phyloP scores from a whole-genome alignment of 2,113 vertebrate species.

The Elachura formosa region DNA sequence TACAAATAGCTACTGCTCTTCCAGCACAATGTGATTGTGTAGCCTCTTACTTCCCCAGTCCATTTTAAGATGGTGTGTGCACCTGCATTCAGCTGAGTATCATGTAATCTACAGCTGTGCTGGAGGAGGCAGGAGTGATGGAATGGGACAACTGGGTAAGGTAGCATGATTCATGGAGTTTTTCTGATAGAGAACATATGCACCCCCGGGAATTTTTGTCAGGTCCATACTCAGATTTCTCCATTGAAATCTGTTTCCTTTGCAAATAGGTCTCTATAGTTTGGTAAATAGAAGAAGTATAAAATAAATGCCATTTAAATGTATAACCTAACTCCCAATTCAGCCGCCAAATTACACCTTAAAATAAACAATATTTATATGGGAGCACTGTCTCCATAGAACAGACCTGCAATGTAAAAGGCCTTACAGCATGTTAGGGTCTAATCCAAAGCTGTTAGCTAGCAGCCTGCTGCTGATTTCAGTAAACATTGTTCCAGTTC shows the following conservation, averaged over 20 bases:
- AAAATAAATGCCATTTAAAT: neutral
- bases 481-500: neutral
- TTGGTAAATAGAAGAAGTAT: neutral
- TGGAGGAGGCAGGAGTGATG: neutral
- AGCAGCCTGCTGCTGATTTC: neutral
- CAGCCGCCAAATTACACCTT: neutral
- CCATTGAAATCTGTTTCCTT: neutral
- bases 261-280: neutral
- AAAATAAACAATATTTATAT: neutral
- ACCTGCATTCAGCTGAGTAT: neutral
- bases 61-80: neutral
- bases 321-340: neutral
- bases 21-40: neutral
- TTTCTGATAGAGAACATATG: neutral
- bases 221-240: neutral
- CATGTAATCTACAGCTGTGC: neutral
- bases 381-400: neutral
- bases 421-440: neutral
- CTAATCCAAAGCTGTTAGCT: neutral
- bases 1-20: neutral
- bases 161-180: neutral
- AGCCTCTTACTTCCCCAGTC: neutral
- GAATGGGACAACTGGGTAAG: neutral
- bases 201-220: neutral
- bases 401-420: neutral